Percentiles rank a stretch among this genome's conserved stretches.
Conservation (phyloP, 2,888 invertebrate genomes). For the Cantharis nigra region DNA sequence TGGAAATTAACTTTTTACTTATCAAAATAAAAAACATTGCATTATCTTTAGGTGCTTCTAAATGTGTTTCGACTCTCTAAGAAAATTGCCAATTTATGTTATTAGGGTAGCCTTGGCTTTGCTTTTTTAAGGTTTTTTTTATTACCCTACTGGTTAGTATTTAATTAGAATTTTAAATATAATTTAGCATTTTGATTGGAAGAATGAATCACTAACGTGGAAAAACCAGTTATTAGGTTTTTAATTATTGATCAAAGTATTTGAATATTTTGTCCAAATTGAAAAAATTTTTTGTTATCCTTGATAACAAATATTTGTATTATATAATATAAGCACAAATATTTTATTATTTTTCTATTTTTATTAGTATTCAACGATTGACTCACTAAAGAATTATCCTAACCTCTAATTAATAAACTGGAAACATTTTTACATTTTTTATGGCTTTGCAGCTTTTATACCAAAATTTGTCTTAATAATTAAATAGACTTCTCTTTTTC, state of each 20-base stretch:
- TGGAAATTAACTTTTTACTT: neutral
- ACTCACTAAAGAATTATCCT: neutral
- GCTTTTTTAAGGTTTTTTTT: neutral
- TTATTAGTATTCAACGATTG: neutral
- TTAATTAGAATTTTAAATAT: neutral
- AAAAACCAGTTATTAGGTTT: neutral
- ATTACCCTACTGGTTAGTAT: neutral
- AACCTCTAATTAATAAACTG: neutral
- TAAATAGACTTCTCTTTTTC: neutral
- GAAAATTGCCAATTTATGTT: neutral
- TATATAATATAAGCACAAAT: neutral
- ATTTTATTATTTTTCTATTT: neutral
- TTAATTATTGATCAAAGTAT: neutral
- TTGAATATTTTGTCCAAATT: neutral
- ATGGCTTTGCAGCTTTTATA: neutral
- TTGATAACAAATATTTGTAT: neutral
- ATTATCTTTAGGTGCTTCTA: neutral
- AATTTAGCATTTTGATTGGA: neutral
- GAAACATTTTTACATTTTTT: neutral
- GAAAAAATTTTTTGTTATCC: neutral
- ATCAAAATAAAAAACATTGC: neutral
- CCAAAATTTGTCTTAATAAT: neutral
- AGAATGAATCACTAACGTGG: neutral
- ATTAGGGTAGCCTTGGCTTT: neutral
- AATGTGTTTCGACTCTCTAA: neutral